phyloP scores from a whole-genome alignment of 1,140 invertebrate genomes.

The Drosophila burlai region DNA sequence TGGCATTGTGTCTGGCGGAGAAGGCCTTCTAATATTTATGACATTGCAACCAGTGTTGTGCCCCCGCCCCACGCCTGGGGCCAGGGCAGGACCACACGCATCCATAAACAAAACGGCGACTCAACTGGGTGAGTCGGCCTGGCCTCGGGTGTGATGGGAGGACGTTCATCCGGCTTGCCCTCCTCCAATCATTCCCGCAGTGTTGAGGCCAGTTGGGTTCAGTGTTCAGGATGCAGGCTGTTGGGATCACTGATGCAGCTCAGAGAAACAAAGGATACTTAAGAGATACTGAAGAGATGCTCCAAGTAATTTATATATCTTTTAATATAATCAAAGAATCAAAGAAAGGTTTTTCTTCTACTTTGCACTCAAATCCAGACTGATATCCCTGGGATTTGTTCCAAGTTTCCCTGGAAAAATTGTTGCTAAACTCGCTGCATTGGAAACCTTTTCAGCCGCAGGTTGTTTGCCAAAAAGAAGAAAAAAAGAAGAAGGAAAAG shows the following conservation, averaged over 20 bases:
- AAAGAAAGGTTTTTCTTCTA: background rate
- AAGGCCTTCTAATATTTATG: constrained; percentile 70
- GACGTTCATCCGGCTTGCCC: background rate
- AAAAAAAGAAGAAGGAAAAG: no score
- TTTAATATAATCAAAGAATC: background rate
- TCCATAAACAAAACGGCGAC: constrained; percentile 30
- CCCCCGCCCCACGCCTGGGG: background rate
- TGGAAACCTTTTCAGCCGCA: constrained; percentile 2
- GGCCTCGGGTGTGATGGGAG: background rate
- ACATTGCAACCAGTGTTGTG: constrained; percentile 47
- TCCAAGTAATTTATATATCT: background rate
- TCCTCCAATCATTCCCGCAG: background rate
- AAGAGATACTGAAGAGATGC: background rate
- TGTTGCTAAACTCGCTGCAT: constrained; percentile 16
- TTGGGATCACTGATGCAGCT: background rate
- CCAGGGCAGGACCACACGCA: constrained; percentile 29
- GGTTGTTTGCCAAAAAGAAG: constrained; percentile 2
- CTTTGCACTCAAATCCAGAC: background rate
- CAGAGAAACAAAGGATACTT: background rate
- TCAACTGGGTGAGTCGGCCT: background rate
- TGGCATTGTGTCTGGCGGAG: constrained; percentile 42
- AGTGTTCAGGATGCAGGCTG: no score
- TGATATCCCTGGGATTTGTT: background rate
- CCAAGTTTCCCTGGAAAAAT: background rate
- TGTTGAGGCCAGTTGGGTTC: no score